Percentiles rank a stretch among this genome's conserved stretches.
phyloP scores from a whole-genome alignment of 2,888 invertebrate species.

The Drosophila paramelanica region DNA sequence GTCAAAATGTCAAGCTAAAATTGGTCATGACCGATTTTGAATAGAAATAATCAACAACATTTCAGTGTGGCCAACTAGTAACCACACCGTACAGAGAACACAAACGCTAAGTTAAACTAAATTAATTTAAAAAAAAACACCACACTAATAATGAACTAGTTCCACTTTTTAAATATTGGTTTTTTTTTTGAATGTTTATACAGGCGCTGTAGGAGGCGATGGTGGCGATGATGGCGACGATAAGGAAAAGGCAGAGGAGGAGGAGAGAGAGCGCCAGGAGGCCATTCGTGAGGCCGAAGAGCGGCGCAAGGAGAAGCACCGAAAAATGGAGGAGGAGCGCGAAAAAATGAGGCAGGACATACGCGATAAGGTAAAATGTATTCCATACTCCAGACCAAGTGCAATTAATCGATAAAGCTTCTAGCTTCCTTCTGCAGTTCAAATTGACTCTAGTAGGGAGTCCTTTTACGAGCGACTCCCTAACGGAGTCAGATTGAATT shows the following conservation, averaged over 20 bases:
- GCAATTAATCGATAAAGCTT: not conserved
- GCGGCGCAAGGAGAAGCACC: conserved; percentile 99
- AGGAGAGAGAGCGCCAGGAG: conserved; percentile 98
- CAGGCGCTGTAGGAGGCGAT: conserved; percentile 96
- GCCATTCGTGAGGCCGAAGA: conserved; percentile 99
- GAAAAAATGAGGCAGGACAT: conserved; percentile 99
- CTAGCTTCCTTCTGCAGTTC: conserved; percentile 88
- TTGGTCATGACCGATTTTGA: conserved; percentile 69
- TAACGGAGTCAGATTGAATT: conserved; percentile 99
- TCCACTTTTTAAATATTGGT: not conserved
- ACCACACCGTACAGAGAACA: conserved; percentile 16
- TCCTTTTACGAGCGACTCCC: conserved; percentile 97
- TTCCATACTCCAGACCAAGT: not conserved
- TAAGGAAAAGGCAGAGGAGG: conserved; percentile 99
- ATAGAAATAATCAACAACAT: conserved; percentile 9
- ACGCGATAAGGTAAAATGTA: conserved; percentile 94
- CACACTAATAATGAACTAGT: not conserved
- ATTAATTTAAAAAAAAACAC: not conserved
- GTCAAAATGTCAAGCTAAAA: conserved; percentile 71
- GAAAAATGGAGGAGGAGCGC: conserved; percentile 99
- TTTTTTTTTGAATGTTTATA: conserved; percentile 58
- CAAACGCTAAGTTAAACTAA: not conserved
- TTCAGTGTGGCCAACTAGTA: conserved; percentile 12
- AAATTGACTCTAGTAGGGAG: conserved; percentile 99
- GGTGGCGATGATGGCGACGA: conserved; percentile 96